These are phyloP conservation scores for Hydractinia echinata DNA, from an alignment of 30 jellyfish, hydroid and myxozoan genomes.

Conservation along the genomic window DNA sequence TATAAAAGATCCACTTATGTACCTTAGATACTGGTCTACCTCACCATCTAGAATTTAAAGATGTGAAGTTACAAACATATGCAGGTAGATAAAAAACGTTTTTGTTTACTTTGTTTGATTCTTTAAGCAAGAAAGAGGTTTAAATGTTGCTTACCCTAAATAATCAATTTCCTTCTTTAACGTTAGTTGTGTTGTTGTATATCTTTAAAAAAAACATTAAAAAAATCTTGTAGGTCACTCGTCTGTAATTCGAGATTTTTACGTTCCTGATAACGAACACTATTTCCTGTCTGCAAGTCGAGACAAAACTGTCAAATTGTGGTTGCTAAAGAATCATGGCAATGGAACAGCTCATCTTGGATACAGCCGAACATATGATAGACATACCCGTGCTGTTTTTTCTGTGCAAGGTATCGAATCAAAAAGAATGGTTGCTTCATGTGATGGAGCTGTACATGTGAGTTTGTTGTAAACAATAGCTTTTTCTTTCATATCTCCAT, in stretches of 20 bases:
- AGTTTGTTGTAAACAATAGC: neutral
- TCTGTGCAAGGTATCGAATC: conserved; percentile 83
- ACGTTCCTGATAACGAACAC: conserved; percentile 84
- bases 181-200: too few species aligned
- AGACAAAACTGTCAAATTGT: conserved; percentile 80
- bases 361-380: conserved; percentile 61
- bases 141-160: too few species aligned
- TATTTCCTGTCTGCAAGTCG: conserved; percentile 90
- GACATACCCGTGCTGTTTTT: conserved; percentile 60
- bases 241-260: conserved; percentile 72
- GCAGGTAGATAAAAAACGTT: conserved; percentile 52
- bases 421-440: conserved; percentile 59
- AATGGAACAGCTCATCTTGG: conserved; percentile 90
- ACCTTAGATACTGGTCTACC: conserved; percentile 10
- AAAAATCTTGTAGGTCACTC: conserved; percentile 59
- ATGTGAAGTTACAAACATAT: conserved; percentile 67
- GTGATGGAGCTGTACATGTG: conserved; percentile 89
- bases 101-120: too few species aligned
- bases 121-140: too few species aligned
- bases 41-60: conserved; percentile 29
- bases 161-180: too few species aligned
- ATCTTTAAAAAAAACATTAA: too few species aligned
- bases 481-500: neutral
- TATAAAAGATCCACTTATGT: neutral
- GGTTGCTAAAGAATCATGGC: conserved; percentile 91